Evolutionary conservation across 1,140 invertebrate species (phyloP), one percentile per base, ranked within the genome.

Genomic region (Adelges cooleyi): DNA sequence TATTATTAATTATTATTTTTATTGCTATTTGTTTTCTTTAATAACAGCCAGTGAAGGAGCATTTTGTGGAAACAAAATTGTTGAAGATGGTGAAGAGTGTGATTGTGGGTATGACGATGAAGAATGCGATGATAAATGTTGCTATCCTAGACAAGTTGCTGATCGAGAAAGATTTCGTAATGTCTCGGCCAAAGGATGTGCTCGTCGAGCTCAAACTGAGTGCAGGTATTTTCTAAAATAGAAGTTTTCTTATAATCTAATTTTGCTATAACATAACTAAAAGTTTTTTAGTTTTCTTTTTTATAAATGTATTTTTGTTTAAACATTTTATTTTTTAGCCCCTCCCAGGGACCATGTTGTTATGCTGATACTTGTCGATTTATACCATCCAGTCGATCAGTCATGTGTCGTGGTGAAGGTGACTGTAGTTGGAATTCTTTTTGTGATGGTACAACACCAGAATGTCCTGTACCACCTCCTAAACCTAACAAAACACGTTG

Each of bases 41-140:
- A 33, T 75, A 71, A 76, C 80, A 79, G 89, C 85, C 25, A 90
- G 87, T 59, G 87, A 86, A 66, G 93, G 91, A 66, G 91, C 95
- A 23, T 99, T 98, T 81, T 99, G 96, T 78, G 96, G 96, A 15
- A 99, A 99, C 75, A 95, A 96, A 78, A 97, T 99, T 72, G 92
- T 96, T 0, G 96, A 99, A 76, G 86, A 86, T 29, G 93, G 90
- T 13, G 96, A 99, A 76, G 90, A 99, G 77, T 99, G 96, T 73
- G 96, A 99, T 76, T 99, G 96, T 75, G 96, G 96, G 22, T 99
- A 95, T 74, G 90, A 95, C 72, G 84, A 90, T 65, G 81, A 84
- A 20, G 95, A 99, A 73, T 98, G 95, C 77, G 82, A 82, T 66
- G 92, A 98, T 71, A 83, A 82, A 38, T 99, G 96, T 74, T 99